Percentiles rank a stretch among this genome's conserved stretches.
phyloP scores from a whole-genome alignment of 2,888 invertebrate species.

The Meghimatium bilineatum region DNA sequence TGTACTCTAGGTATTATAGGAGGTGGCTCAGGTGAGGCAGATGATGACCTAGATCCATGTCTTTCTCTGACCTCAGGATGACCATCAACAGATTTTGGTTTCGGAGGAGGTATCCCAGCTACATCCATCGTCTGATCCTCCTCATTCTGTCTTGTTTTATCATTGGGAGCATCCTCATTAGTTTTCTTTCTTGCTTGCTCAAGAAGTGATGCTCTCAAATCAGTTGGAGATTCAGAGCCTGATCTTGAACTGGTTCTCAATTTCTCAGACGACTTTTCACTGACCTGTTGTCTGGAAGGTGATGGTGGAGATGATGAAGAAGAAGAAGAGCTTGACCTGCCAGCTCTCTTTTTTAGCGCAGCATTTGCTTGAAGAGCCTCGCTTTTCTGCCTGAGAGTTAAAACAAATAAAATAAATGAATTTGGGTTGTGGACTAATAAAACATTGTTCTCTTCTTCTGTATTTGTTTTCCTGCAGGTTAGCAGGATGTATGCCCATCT shows the following conservation, averaged over 20 bases:
- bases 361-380: not conserved
- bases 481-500: no score
- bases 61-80: not conserved
- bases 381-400: conserved; percentile 15
- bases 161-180: not conserved
- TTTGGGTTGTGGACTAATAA: no score
- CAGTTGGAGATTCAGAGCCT: conserved; percentile 41
- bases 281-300: no score
- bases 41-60: conserved; percentile 16
- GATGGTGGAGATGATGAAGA: conserved; percentile 26
- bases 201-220: conserved; percentile 38
- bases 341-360: not conserved
- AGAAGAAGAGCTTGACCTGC: conserved; percentile 22
- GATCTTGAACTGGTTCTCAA: conserved; percentile 26
- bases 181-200: conserved; percentile 38
- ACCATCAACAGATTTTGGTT: not conserved
- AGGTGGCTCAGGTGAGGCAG: conserved; percentile 45
- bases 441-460: no score
- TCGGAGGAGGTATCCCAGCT: not conserved
- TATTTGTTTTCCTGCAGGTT: no score
- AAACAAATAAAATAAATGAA: not conserved
- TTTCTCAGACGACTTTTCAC: not conserved
- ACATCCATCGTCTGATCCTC: not conserved
- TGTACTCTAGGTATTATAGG: conserved; percentile 40
- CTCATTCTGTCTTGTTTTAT: not conserved